Evolutionary conservation across 2,113 vertebrate genomes (phyloP).

Genomic region (Mobula hypostoma): DNA sequence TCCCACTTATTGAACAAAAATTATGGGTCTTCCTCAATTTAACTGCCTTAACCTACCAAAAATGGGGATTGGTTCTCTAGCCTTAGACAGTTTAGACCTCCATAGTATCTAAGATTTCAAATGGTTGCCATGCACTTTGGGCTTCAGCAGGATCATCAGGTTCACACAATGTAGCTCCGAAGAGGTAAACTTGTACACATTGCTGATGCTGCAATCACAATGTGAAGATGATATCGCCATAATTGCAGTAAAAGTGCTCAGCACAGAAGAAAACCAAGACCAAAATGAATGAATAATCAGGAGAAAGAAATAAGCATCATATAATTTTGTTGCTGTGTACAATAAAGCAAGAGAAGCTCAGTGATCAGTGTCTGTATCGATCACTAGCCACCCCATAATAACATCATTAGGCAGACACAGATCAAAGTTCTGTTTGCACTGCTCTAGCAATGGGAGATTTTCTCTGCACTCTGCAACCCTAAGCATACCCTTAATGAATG

Average conservation of each 20-base stretch:
- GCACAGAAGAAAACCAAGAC: neutral
- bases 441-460: neutral
- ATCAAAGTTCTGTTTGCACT: conserved; percentile 1
- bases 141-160: neutral
- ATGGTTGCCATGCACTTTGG: neutral
- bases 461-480: neutral
- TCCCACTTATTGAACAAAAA: neutral
- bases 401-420: neutral
- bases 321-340: neutral
- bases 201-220: neutral
- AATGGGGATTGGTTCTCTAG: neutral
- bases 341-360: neutral
- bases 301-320: neutral
- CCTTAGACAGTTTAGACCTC: neutral
- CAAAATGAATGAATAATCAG: neutral
- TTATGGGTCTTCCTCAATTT: neutral
- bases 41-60: neutral
- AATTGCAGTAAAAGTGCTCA: neutral
- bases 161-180: neutral
- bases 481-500: neutral
- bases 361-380: neutral
- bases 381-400: neutral
- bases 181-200: neutral
- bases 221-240: neutral
- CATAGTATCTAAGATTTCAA: neutral